Base-by-base conservation (phyloP, 2,797 vertebrate genomes). In the Menidia menidia region DNA sequence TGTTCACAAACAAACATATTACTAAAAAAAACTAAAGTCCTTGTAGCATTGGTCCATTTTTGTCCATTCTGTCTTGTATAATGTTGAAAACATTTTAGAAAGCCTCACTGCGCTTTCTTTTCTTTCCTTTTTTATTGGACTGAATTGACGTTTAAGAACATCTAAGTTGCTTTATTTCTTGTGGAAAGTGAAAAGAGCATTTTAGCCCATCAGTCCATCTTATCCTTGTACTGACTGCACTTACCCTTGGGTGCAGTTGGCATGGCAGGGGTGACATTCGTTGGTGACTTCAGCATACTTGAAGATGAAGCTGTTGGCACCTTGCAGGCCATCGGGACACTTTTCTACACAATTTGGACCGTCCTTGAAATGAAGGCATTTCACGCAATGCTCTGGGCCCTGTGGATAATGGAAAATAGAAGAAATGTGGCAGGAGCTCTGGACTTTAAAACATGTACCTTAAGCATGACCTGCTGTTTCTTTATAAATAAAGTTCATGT, bases 291-390 rank as follows among this genome's bases (percentile, higher is more conserved):
- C 96, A 0, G 97, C 96, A 0, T 97, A 99, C 84, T 99, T 99
- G 90, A 98, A 99, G 83, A 99, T 98, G 86, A 98, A 98, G 84
- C 97, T 97, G 89, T 95, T 96, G 71, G 97, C 94, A 0, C 97
- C 97, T 81, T 98, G 97, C 50, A 99, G 87, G 41, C 98, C 98
- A 57, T 99, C 97, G 0, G 97, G 97, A 73, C 97, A 99, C 78
- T 97, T 98, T 71, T 98, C 97, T 81, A 99, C 97, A 82, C 97
- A 99, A 6, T 99, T 98, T 0, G 97, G 97, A 19, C 97, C 97
- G 25, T 99, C 97, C 81, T 98, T 99, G 90, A 97, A 97, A 88
- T 98, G 96, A 67, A 95, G 94, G 70, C 98, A 99, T 90, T 96
- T 96, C 0, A 93, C 94, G 80, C 97, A 99, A 81, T 97, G 97